phyloP scores from a whole-genome alignment of 2,888 invertebrate genomes.

The Nudaria mundana region DNA sequence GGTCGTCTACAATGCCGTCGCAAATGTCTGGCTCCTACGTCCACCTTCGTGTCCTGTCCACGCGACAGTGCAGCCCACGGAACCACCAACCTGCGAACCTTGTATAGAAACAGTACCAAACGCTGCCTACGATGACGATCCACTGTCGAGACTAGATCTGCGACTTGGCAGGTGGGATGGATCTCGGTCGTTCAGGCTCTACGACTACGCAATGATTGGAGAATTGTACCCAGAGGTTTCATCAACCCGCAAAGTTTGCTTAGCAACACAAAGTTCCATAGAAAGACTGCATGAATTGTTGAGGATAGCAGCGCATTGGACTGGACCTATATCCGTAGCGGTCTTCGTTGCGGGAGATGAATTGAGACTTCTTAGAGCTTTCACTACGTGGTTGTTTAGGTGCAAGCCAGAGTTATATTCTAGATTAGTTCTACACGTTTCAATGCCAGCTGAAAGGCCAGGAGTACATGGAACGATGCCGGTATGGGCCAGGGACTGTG shows the following conservation, averaged over 20 bases:
- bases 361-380: constrained; percentile 86
- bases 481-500: constrained; percentile 82
- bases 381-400: constrained; percentile 87
- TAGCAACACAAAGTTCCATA: constrained; percentile 93
- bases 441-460: constrained; percentile 83
- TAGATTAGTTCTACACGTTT: constrained; percentile 88
- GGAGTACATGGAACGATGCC: constrained; percentile 84
- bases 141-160: constrained; percentile 82
- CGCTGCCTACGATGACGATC: constrained; percentile 58
- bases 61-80: constrained; percentile 41
- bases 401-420: constrained; percentile 88
- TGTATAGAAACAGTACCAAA: constrained; percentile 55
- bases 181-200: constrained; percentile 84
- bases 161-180: constrained; percentile 88
- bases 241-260: constrained; percentile 82
- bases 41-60: constrained; percentile 51
- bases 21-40: constrained; percentile 66
- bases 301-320: constrained; percentile 91
- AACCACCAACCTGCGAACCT: constrained; percentile 60
- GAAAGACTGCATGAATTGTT: constrained; percentile 90
- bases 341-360: constrained; percentile 91
- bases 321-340: constrained; percentile 91
- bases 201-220: constrained; percentile 87
- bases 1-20: constrained; percentile 78
- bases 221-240: constrained; percentile 83